Evolutionary conservation across 1,140 invertebrate species (phyloP).

Genomic region (Prorops nasuta): DNA sequence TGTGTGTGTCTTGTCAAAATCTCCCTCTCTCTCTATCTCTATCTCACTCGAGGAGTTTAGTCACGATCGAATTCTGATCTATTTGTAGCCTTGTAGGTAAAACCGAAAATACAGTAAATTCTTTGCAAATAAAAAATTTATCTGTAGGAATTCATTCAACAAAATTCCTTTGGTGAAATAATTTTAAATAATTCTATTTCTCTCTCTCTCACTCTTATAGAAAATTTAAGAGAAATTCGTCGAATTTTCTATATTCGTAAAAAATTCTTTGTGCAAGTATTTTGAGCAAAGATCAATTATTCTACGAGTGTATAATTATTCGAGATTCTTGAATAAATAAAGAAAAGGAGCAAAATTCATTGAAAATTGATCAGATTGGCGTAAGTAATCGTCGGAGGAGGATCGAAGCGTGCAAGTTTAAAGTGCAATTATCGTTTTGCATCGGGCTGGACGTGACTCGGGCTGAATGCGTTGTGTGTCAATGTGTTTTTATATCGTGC

Average conservation of each 20-base stretch:
- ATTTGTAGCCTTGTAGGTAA: neutral
- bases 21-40: slow-evolving; percentile 5
- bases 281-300: too few relatives aligned
- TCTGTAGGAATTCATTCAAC: neutral
- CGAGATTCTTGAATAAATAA: too few relatives aligned
- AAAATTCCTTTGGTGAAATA: neutral
- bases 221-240: neutral
- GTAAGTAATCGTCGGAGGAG: too few relatives aligned
- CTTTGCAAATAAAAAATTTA: neutral
- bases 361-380: too few relatives aligned
- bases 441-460: too few relatives aligned
- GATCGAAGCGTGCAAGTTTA: too few relatives aligned
- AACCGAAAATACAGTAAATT: neutral
- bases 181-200: neutral
- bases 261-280: too few relatives aligned
- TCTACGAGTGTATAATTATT: too few relatives aligned
- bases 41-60: neutral
- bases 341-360: too few relatives aligned
- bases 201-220: neutral
- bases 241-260: too few relatives aligned
- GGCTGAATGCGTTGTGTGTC: too few relatives aligned
- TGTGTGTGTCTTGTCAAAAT: slow-evolving; percentile 7
- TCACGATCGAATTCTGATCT: neutral
- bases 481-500: neutral
- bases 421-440: too few relatives aligned